Evolutionary conservation across 1,140 invertebrate species (phyloP), one percentile per base, ranked within the genome.

Genomic region (Aphaenogaster floridana): DNA sequence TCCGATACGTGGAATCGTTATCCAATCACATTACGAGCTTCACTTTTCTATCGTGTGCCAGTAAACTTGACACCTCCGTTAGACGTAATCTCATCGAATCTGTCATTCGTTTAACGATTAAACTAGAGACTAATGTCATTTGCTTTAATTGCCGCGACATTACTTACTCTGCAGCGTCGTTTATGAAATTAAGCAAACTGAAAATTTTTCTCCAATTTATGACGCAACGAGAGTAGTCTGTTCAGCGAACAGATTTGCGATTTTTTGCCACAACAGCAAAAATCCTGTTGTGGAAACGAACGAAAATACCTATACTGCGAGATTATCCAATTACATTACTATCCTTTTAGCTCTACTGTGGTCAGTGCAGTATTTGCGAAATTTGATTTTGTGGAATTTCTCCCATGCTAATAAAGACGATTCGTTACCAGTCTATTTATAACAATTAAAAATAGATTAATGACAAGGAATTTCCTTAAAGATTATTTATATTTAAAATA

Each of bases 261-360:
- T 81, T 83, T 76, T 61, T 81, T 7, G 4, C 28, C 21, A 7
- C 1, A 21, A 59, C 8, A 3, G 39, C n/a, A 72, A 59, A 83
- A 61, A 79, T 48, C 9, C 28, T 28, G 1, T 80, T 52, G 34
- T 34, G 9, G 5, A 45, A 63, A 34, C 13, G 39, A 28, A 61
- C 15, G 74, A 3, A 28, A 69, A 21, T n/a, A 11, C 2, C 13
- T 1, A 13, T 15, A 57, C 15, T 54, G 11, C 21, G 48, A 83
- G 54, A 59, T 83, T 76, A 76, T 74, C 21, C 45, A 63, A 84
- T 84, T 84, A 76, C 28, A 84, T 76, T 83, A 72, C 66, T 42
- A 54, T 59, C 39, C 21, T 54, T 74, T 84, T 76, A 39, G 7
- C 4, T 57, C 5, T 52, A 5, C 15, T 17, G 17, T 6, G 28